Evolutionary conservation across 2,113 vertebrate genomes (phyloP).

Genomic region (Raja brachyura): DNA sequence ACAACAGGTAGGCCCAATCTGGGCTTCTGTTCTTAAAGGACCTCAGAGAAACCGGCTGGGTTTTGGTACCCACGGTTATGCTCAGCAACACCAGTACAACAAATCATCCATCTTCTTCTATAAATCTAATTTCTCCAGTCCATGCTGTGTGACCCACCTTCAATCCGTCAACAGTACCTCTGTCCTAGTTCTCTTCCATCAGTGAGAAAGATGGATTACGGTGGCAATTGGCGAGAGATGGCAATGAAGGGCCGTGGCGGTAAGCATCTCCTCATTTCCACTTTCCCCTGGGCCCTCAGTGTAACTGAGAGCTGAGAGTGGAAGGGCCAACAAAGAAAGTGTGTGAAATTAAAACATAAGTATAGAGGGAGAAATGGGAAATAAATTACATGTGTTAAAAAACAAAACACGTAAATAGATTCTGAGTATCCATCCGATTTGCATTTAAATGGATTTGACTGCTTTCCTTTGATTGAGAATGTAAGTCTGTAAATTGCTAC

Average conservation of each 20-base stretch:
- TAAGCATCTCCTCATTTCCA: not conserved
- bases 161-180: not conserved
- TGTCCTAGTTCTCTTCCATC: not conserved
- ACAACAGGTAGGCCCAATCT: not conserved
- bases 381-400: slow-evolving; percentile 28
- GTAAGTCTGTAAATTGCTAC: slow-evolving; percentile 27
- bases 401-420: slow-evolving; percentile 30
- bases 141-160: not conserved
- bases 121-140: not conserved
- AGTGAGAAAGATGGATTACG: not conserved
- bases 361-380: not conserved
- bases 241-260: not conserved
- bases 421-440: slow-evolving; percentile 19
- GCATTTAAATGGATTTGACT: slow-evolving; percentile 34
- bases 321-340: not conserved
- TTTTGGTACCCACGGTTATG: not conserved
- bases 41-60: not conserved
- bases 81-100: not conserved
- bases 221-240: not conserved
- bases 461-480: slow-evolving; percentile 15
- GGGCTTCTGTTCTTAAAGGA: not conserved
- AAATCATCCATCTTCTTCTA: not conserved
- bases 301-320: not conserved
- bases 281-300: not conserved
- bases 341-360: not conserved